Base-by-base conservation (phyloP, 1,140 invertebrate genomes). In the Elymnias hypermnestra region DNA sequence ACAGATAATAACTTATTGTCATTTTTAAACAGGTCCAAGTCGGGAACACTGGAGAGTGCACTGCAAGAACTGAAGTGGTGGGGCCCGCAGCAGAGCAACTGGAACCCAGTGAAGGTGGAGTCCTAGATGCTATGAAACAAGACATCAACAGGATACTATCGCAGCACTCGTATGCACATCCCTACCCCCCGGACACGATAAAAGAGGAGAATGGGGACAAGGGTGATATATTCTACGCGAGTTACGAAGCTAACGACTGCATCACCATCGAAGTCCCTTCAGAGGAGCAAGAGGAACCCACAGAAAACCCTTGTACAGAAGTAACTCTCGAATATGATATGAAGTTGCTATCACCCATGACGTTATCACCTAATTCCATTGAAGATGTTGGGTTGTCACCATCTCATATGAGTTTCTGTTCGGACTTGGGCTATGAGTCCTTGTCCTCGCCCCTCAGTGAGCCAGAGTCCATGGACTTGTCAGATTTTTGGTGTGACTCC, bases 31-130 rank as follows among this genome's bases (percentile, higher is more conserved):
- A 86, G 76, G 63, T 72, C 63, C 9, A 71, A 82, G 57, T 56
- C 66, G 18, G 70, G 63, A 31, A 69, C 63, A 37, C 63, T 82
- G 35, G 71, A 82, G 59, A 72, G 64, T 69, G 72, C 57, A 13
- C 55, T 83, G 28, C 81, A 83, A 60, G 65, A 81, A 21, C 55
- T 81, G 43, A 87, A 92, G 55, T 94, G 93, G 93, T 94, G 93
- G 93, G 92, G 92, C 14, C 90, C 90, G 35, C 91, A 93, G 68
- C 93, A 94, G 79, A 92, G 90, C 79, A 90, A 83, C 63, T 94
- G 93, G 93, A 94, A 94, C 70, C 93, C 92, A 50, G 82, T 92
- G 51, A 90, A 91, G 62, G 87, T 90, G 81, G 55, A 67, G 50
- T 72, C 65, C 14, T 85, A 76, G 64, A 43, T 54, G n/a, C n/a